Evolutionary conservation across 2,888 invertebrate genomes (phyloP), one percentile per base, ranked within the genome.

Genomic region (Bedellia somnulentella): DNA sequence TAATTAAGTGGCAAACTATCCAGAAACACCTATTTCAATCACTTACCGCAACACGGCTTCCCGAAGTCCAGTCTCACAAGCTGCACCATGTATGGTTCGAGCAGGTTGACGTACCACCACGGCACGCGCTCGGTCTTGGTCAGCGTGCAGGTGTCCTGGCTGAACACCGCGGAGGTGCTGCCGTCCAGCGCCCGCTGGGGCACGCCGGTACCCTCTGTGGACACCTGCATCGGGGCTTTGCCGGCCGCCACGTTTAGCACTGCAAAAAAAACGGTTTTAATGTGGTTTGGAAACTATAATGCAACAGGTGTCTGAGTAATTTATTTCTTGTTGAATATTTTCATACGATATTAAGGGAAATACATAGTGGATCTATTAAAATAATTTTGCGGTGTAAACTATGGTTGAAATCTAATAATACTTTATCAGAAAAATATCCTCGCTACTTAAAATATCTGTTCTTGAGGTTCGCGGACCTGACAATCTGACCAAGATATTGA

Each of bases 31-130:
- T 6, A 8, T 18, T 18, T 9, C n/a, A n/a, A n/a, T n/a, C 15
- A 23, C 88, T 87, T 67, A 90, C 93, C 92, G 57, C 93, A 93
- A 51, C 93, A 93, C 13, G 90, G 83, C 57, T 89, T 90, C 36
- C 93, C 93, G 51, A 93, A 93, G 75, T 93, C 93, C 35, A 94
- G 71, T 25, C 93, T 78, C 15, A 94, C 93, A 35, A 94, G 78
- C 57, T 94, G 93, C 36, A 94, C 93, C 92, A 94, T 93, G 60
- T 94, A 94, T 0, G 94, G 93, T 54, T 94, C 94, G 37, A 94
- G 77, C 1, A 94, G 80, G 64, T 94, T 94, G 45, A 94, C 93
- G 67, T 94, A 94, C 93, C 93, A 94, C 93, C 93, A 93, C 2
- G 93, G 93, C 15, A 85, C 81, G n/a, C 84, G 71, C 59, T 93